phyloP scores from a whole-genome alignment of 2,113 vertebrate species.

The Spea bombifrons region DNA sequence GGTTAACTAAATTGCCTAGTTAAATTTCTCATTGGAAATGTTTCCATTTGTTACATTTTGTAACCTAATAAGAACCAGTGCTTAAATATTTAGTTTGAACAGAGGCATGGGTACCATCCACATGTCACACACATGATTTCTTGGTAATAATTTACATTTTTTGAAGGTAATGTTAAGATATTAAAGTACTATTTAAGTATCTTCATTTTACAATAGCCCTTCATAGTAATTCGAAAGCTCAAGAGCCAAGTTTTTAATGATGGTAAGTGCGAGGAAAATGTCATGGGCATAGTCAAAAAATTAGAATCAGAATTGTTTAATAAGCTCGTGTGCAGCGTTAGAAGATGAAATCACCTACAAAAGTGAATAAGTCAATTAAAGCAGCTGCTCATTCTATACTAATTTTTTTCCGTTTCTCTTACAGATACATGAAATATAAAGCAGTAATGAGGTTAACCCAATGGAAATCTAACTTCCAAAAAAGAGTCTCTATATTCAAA shows the following conservation, averaged over 20 bases:
- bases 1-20: not conserved
- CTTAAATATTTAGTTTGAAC: slow-evolving; percentile 9
- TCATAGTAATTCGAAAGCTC: slow-evolving; percentile 47
- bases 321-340: slow-evolving; percentile 39
- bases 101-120: slow-evolving; percentile 40
- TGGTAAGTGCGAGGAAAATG: slow-evolving; percentile 46
- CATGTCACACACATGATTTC: slow-evolving; percentile 44
- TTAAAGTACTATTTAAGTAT: slow-evolving; percentile 44
- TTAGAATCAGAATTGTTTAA: slow-evolving; percentile 45
- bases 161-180: slow-evolving; percentile 46
- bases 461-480: slow-evolving; percentile 16
- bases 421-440: slow-evolving; percentile 33
- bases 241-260: slow-evolving; percentile 49
- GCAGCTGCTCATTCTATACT: slow-evolving; percentile 41
- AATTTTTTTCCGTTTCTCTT: slow-evolving; percentile 39
- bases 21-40: not conserved
- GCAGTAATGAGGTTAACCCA: slow-evolving; percentile 38
- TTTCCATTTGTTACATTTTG: slow-evolving; percentile 16
- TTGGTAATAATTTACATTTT: slow-evolving; percentile 42
- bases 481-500: not conserved
- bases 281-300: slow-evolving; percentile 49
- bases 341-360: slow-evolving; percentile 37
- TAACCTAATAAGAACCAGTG: not conserved
- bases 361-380: slow-evolving; percentile 47
- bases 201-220: slow-evolving; percentile 47